Conservation (phyloP, 1,140 invertebrate species). For the Heliconius congener region DNA sequence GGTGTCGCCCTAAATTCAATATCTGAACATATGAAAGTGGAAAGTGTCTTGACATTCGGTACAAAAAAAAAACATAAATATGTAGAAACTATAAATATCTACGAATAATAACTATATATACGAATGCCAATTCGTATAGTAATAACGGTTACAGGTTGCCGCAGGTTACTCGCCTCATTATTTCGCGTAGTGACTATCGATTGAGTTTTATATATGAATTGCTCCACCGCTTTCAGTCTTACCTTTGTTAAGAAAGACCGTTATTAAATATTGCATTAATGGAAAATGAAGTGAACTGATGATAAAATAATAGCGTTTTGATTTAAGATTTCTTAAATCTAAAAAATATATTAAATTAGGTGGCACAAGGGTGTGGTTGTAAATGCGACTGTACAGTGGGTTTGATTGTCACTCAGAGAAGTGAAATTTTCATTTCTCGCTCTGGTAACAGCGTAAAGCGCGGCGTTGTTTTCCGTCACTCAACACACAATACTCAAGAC, state of each 20-base stretch:
- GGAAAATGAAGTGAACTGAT: neutral
- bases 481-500: no score
- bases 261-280: slow-evolving; percentile 3
- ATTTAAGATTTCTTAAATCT: neutral
- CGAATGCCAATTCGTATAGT: neutral
- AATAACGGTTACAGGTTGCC: slow-evolving; percentile 16
- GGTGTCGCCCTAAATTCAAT: neutral
- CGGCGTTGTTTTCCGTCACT: no score
- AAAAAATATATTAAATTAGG: no score
- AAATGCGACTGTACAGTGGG: no score
- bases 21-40: neutral
- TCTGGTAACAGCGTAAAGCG: no score
- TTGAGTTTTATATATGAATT: slow-evolving; percentile 31
- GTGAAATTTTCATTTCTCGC: no score
- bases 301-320: neutral
- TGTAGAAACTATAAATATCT: neutral
- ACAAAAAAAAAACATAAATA: neutral
- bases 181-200: slow-evolving; percentile 28
- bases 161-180: slow-evolving; percentile 15
- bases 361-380: no score
- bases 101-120: no score
- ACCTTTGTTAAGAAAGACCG: slow-evolving; percentile 9
- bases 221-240: slow-evolving; percentile 16
- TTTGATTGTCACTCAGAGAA: no score
- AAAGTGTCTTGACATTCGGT: neutral